Evolutionary conservation across 2,888 invertebrate genomes (phyloP), one percentile per base, ranked within the genome.

Genomic region (Alentia gelatinosa): DNA sequence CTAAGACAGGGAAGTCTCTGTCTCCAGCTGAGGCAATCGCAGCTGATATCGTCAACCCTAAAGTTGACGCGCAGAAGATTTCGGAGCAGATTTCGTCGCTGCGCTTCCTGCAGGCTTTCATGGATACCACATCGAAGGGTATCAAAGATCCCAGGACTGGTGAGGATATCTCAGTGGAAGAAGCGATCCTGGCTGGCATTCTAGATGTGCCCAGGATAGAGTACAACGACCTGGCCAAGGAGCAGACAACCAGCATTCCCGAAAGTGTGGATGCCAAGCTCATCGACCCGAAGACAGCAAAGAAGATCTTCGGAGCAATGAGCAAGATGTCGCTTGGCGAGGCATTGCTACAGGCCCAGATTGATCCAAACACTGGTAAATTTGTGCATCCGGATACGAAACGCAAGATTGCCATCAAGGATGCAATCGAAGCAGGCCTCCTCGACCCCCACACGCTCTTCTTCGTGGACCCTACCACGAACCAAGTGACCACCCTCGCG

Each of bases 11-110:
- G 93, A 98, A 98, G 95, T 97, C 98, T 93, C 97, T 99, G 95
- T 98, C 98, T 33, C 97, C 99, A 90, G 98, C 98, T 93, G 98
- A 99, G 96, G 99, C 99, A 1, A 98, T 99, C 93, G 97, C 98
- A 93, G 97, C 98, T 96, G 97, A 98, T 93, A 40, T 93, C 26
- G 75, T 93, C 9, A 90, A 90, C 23, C 90, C 93, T 4, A 79
- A 89, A 19, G 79, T 93, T 3, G 92, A 93, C 30, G 91, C 91
- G 0, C 90, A 94, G n/a, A 92, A 94, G 75, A 93, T 95, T 63
- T 92, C 94, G 12, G 92, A 94, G 75, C 94, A 93, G 47, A 94
- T 94, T 79, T 94, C 94, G 89, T 94, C 94, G 15, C 89, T 95
- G 30, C 39, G 47, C 35, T 92, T 94, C 40, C 93, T 95, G n/a